Evolutionary conservation across 2,113 vertebrate genomes (phyloP), one percentile per base, ranked within the genome.

Genomic region (Smithornis capensis): DNA sequence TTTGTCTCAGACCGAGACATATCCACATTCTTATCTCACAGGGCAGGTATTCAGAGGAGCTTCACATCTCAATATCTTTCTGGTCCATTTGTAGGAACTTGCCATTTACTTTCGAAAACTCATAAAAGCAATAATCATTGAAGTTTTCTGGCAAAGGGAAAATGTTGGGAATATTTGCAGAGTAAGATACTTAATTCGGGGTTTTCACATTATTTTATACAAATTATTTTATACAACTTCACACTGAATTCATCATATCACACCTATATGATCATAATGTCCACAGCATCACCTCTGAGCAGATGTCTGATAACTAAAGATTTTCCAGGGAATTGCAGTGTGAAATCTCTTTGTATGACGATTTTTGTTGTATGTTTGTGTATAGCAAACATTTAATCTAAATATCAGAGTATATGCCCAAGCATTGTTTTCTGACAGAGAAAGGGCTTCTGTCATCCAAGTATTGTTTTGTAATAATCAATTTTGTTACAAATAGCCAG

Each of bases 201-300:
- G 18, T 10, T 92, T 86, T 67, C 28, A 28, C 56, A 49, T 76
- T 25, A 18, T 37, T 82, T 80, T 71, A 52, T 53, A 53, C 11
- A 37, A 52, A 83, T 33, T 47, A 31, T 28, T 76, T 8, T 28
- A 16, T 38, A 57, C 57, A 79, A 15, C 68, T 77, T 71, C 12
- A 14, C 33, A 33, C 14, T 1, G 0, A 55, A 55, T 67, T 94
- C 3, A 9, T 47, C 0, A 0, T 19, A 6, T 37, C 55, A 52
- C 2, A 2, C 14, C 62, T 35, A 3, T 12, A 2, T 22, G 22
- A 11, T 38, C 23, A 29, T 63, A 44, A 27, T 16, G 44, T 42
- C 73, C 65, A 42, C 19, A 52, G 42, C 37, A 57, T 78, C 64
- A 38, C 63, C 35, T 83, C 64, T 52, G 12, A 56, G 70, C 40